Percentiles rank a stretch among this genome's conserved stretches.
Evolutionary conservation across 2,113 vertebrate genomes (phyloP).

Genomic region (Nerophis ophidion): DNA sequence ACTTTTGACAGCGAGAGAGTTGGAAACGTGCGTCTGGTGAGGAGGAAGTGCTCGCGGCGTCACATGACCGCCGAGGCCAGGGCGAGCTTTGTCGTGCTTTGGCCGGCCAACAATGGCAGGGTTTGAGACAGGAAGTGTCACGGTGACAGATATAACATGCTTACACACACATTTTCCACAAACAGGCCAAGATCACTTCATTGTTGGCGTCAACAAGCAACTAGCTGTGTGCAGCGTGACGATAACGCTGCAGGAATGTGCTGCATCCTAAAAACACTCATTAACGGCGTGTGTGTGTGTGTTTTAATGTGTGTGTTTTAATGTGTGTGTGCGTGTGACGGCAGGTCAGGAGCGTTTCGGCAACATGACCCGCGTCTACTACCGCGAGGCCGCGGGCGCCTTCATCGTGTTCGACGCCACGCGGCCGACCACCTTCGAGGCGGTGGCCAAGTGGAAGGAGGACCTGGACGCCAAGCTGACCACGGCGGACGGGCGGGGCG

Average conservation of each 20-base stretch:
- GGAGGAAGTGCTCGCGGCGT: constrained; percentile 3
- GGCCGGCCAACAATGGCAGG: too few species aligned
- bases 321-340: constrained; percentile 7
- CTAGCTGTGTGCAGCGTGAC: constrained; percentile 36
- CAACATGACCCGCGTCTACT: constrained; percentile 82
- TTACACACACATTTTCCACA: constrained; percentile 13
- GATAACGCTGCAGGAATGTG: constrained; percentile 47
- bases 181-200: not conserved
- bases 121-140: not conserved
- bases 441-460: constrained; percentile 78
- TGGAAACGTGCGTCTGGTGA: not conserved
- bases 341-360: constrained; percentile 70
- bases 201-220: constrained; percentile 24
- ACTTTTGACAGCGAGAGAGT: too few species aligned
- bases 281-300: not conserved
- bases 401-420: constrained; percentile 78
- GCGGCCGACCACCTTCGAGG: constrained; percentile 73
- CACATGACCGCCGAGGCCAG: not conserved
- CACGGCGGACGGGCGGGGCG: constrained; percentile 67
- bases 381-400: constrained; percentile 78
- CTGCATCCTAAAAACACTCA: constrained; percentile 14
- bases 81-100: not conserved
- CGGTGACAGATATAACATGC: not conserved
- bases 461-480: constrained; percentile 79
- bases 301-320: not conserved